Conservation (phyloP, 2,113 vertebrate species). For the Stomatorhinus ivindoensis region DNA sequence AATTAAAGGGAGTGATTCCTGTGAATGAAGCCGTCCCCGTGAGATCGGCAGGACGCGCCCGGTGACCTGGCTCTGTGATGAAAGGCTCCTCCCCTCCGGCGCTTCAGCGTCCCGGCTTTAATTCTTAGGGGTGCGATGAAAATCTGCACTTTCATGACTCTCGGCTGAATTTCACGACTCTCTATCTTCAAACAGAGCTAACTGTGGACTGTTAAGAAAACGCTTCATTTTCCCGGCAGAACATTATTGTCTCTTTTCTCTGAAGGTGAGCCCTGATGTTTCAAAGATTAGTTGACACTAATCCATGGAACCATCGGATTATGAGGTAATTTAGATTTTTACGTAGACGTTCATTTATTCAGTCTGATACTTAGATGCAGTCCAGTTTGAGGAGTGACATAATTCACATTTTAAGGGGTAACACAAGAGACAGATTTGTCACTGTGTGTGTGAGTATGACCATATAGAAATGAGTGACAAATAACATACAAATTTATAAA, state of each 20-base stretch:
- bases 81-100: not conserved
- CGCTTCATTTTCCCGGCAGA: not conserved
- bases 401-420: not conserved
- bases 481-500: not conserved
- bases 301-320: not conserved
- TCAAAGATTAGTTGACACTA: not conserved
- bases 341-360: not conserved
- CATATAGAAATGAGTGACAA: not conserved
- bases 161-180: not conserved
- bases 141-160: not conserved
- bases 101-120: not conserved
- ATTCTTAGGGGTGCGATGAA: not conserved
- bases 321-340: not conserved
- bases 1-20: slow-evolving; percentile 4
- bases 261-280: not conserved
- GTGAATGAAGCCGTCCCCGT: not conserved
- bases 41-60: not conserved
- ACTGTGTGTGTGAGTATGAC: not conserved
- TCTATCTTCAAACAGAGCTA: not conserved
- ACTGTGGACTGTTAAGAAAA: not conserved
- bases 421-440: not conserved
- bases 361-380: not conserved
- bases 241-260: not conserved
- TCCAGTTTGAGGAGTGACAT: not conserved
- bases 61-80: not conserved